Conservation (phyloP, 1,140 invertebrate genomes). For the Melanaphis sacchari region DNA sequence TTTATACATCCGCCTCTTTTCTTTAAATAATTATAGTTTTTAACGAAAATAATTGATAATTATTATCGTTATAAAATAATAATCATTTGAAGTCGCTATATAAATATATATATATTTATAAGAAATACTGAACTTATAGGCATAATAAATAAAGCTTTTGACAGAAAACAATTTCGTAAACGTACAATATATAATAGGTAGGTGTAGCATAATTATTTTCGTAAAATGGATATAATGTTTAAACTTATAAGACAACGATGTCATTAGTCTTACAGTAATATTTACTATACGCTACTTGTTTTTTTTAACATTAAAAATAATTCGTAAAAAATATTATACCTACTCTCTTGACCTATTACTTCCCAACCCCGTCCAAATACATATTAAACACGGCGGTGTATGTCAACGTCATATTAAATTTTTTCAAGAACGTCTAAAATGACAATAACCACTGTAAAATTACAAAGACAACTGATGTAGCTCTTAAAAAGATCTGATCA, state of each 20-base stretch:
- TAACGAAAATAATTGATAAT: constrained; percentile 8
- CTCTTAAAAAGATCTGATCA: background rate
- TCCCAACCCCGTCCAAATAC: background rate
- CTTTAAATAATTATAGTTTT: background rate
- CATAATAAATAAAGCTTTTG: background rate
- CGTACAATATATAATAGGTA: background rate
- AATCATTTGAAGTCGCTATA: background rate
- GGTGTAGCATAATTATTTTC: background rate
- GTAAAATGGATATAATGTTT: background rate
- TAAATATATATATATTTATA: too few species aligned
- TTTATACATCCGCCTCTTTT: background rate
- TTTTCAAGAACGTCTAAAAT: background rate
- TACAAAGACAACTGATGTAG: background rate
- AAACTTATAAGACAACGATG: background rate
- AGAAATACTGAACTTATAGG: background rate
- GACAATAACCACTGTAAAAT: background rate
- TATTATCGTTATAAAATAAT: constrained; percentile 8
- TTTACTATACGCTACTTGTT: background rate
- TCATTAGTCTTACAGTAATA: background rate
- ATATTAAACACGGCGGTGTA: background rate
- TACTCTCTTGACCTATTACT: background rate
- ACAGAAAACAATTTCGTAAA: background rate
- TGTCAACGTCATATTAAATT: background rate
- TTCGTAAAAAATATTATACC: background rate
- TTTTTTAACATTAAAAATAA: background rate